Evolutionary conservation across 2,797 vertebrate species (phyloP), one percentile per base, ranked within the genome.

Genomic region (Chrosomus eos): DNA sequence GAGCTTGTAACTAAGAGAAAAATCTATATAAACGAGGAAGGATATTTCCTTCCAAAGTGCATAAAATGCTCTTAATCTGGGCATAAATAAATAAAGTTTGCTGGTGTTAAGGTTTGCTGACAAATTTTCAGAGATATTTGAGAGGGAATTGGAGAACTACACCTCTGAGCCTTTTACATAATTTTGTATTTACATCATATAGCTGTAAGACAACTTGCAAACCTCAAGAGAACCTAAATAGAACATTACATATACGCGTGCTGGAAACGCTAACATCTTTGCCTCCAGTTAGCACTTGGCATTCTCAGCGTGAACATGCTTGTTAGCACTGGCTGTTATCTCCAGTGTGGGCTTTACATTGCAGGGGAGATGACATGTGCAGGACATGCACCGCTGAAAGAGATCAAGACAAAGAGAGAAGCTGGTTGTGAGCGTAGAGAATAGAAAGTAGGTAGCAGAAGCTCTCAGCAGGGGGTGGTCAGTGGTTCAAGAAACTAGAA

Each of bases 361-460:
- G 87, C 83, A 79, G 85, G 83, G 76, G 64, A 80, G 81, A 80
- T 87, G 86, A 88, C 84, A 87, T 45, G 78, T 83, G 62, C 85
- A 86, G 81, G 71, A 67, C 83, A 73, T 73, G 82, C 86, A 85
- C 55, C 53, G 3, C 68, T 80, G 80, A 81, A 81, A 79, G 80
- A 80, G 85, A 78, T 80, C 82, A 84, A 80, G 82, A 82, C 68
- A 76, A 68, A 68, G 58, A 77, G 36, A 53, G 76, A 75, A 70
- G 71, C 58, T 80, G 48, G 40, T 21, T 36, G 45, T 71, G 28
- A 81, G 74, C 5, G 48, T 16, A 62, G 23, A 31, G 73, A 71
- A 55, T 19, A 53, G 23, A 76, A 86, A 80, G 72, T 68, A 77
- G 78, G 70, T 66, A 79, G 82, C 60, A 51, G 36, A 87, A 14